A percentile compares a stretch with the other conserved stretches of the same genome.
phyloP scores from a whole-genome alignment of 2,888 invertebrate species.

The Bruchidius siliquastri region DNA sequence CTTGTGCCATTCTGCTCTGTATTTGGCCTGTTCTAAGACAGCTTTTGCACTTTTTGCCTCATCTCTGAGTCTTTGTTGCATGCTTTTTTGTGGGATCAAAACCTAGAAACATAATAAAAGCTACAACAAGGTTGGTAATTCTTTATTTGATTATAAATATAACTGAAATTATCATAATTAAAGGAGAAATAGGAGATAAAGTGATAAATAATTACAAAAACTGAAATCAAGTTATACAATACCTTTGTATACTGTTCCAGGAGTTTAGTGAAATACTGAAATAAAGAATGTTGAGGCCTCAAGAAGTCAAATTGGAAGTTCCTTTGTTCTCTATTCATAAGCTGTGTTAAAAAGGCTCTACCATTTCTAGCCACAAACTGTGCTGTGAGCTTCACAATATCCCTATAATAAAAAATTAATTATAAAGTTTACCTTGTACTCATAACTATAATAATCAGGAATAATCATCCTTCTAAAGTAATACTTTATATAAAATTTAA shows the following conservation, averaged over 20 bases:
- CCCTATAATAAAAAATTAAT: slow-evolving; percentile 54
- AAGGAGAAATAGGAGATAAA: no score
- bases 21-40: slow-evolving; percentile 84
- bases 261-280: slow-evolving; percentile 96
- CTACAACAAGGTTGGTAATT: no score
- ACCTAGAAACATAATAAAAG: slow-evolving; percentile 52
- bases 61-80: slow-evolving; percentile 70
- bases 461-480: no score
- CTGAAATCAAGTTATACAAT: no score
- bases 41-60: slow-evolving; percentile 67
- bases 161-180: no score
- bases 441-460: no score
- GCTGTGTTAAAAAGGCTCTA: slow-evolving; percentile 91
- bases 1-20: slow-evolving; percentile 93
- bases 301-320: slow-evolving; percentile 99
- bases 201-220: no score
- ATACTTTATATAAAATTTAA: no score
- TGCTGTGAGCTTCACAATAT: slow-evolving; percentile 96
- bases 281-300: slow-evolving; percentile 95
- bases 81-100: slow-evolving; percentile 89
- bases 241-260: slow-evolving; percentile 98
- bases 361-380: slow-evolving; percentile 99
- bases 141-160: no score
- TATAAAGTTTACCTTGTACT: not conserved
- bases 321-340: slow-evolving; percentile 97